Conservation (phyloP, 1,140 invertebrate species). For the Drosophila sturtevanti region DNA sequence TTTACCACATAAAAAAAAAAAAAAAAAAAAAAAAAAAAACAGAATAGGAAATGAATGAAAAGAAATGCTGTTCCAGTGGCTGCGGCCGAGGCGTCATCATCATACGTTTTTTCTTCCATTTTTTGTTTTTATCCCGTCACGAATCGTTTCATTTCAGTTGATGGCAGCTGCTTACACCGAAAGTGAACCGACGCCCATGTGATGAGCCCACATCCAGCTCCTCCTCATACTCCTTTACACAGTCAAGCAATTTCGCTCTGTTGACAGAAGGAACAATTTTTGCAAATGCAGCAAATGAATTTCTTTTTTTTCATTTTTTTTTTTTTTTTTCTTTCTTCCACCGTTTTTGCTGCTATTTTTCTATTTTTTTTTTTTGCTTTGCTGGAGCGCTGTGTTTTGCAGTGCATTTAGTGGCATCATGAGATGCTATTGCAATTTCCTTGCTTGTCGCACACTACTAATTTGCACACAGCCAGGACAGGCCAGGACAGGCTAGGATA, state of each 20-base stretch:
- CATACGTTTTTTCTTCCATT: constrained; percentile 32
- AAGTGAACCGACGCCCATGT: constrained; percentile 32
- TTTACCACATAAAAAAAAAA: constrained; percentile 21
- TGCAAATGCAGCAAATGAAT: constrained; percentile 79
- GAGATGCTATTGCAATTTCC: constrained; percentile 81
- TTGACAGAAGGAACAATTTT: constrained; percentile 58
- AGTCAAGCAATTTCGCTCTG: constrained; percentile 2
- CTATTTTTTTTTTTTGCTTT: constrained; percentile 6
- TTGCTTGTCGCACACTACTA: constrained; percentile 80
- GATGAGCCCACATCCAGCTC: constrained; percentile 12
- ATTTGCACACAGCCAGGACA: constrained; percentile 64
- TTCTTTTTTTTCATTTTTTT: constrained; percentile 60
- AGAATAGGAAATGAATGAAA: not conserved
- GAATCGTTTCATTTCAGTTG: constrained; percentile 78
- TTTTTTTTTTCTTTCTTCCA: constrained; percentile 52
- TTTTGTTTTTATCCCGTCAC: constrained; percentile 68
- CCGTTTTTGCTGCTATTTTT: constrained; percentile 11
- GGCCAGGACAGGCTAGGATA: constrained; percentile 40
- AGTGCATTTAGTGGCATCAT: constrained; percentile 79
- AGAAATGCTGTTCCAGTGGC: not conserved
- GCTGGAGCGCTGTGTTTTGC: constrained; percentile 37
- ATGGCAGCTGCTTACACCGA: constrained; percentile 58
- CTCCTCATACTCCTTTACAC: not conserved
- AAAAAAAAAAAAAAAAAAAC: not conserved
- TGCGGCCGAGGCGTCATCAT: not conserved